Evolutionary conservation across 2,888 invertebrate genomes (phyloP).

Genomic region (Lymantria dispar): DNA sequence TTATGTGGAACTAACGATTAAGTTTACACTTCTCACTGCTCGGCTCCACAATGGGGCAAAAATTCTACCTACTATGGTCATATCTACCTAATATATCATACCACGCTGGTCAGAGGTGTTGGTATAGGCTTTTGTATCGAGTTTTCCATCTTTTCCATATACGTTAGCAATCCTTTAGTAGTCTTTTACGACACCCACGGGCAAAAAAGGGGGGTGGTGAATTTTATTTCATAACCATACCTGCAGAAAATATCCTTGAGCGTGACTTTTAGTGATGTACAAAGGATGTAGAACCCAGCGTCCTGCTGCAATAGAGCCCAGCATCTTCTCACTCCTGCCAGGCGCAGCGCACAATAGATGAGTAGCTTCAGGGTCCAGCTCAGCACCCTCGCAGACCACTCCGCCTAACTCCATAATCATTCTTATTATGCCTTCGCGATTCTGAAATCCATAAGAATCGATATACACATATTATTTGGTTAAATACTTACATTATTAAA

Average conservation of each 20-base stretch:
- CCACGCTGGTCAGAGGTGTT: too few species aligned
- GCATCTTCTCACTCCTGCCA: conserved; percentile 92
- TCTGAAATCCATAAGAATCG: conserved; percentile 46
- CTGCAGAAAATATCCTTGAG: conserved; percentile 83
- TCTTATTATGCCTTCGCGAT: conserved; percentile 75
- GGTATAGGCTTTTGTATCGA: too few species aligned
- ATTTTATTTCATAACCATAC: conserved; percentile 76
- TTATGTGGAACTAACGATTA: too few species aligned
- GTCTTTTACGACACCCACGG: too few species aligned
- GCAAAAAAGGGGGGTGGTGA: too few species aligned
- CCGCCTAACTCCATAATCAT: conserved; percentile 85
- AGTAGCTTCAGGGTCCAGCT: conserved; percentile 80
- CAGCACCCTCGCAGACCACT: conserved; percentile 77
- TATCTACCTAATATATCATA: too few species aligned
- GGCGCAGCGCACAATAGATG: conserved; percentile 90
- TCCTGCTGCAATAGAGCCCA: conserved; percentile 93
- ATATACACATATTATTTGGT: not conserved
- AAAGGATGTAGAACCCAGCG: conserved; percentile 93
- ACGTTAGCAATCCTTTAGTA: too few species aligned
- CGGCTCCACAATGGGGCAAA: too few species aligned
- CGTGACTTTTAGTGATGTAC: conserved; percentile 87
- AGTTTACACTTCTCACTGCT: too few species aligned
- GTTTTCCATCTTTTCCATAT: too few species aligned
- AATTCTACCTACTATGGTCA: too few species aligned
- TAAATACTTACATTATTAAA: too few species aligned